Evolutionary conservation across 2,113 vertebrate genomes (phyloP).

Genomic region (Prunella himalayana): DNA sequence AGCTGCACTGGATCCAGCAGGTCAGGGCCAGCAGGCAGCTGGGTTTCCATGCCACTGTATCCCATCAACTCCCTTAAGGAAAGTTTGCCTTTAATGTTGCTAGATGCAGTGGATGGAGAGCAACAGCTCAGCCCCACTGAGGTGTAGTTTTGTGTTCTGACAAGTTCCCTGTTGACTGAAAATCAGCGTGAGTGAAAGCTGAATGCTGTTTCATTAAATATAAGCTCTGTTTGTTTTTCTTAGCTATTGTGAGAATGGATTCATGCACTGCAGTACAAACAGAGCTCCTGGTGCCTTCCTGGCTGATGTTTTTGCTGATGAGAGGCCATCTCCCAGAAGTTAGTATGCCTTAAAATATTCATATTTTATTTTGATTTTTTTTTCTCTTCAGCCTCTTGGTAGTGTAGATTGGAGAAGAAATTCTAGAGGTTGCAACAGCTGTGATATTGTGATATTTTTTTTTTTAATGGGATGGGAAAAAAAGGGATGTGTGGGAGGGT

Average conservation of each 20-base stretch:
- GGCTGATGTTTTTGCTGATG: conserved; percentile 56
- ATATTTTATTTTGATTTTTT: background rate
- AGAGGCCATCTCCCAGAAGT: conserved; percentile 73
- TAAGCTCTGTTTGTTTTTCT: background rate
- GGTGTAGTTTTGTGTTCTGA: background rate
- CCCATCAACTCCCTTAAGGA: background rate
- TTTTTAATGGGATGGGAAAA: background rate
- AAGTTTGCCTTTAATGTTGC: background rate
- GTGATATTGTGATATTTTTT: background rate
- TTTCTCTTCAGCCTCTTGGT: background rate
- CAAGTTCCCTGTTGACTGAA: background rate
- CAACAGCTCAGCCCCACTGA: background rate
- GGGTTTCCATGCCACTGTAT: background rate
- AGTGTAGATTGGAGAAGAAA: background rate
- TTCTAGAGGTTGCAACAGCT: background rate
- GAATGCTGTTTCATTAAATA: background rate
- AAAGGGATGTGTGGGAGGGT: background rate
- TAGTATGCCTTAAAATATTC: conserved; percentile 32
- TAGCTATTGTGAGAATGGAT: conserved; percentile 84
- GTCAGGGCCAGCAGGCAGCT: background rate
- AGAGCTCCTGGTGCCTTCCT: conserved; percentile 61
- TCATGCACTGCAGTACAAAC: conserved; percentile 79
- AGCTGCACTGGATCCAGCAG: background rate
- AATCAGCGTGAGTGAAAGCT: background rate
- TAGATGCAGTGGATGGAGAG: background rate